Evolutionary conservation across 2,888 invertebrate genomes (phyloP).

Genomic region (Meliscaeva auricollis): DNA sequence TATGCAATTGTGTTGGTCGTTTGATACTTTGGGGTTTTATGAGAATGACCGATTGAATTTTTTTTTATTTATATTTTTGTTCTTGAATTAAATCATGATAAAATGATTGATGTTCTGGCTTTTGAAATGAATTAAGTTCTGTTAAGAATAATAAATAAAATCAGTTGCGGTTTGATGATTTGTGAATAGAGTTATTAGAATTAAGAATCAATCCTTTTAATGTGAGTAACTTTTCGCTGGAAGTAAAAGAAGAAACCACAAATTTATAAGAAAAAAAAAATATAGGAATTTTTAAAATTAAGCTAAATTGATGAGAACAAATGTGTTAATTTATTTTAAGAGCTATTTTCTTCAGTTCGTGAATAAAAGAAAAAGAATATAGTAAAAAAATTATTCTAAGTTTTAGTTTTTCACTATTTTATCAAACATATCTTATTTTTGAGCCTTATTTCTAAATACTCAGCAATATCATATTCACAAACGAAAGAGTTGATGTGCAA

Average conservation of each 20-base stretch:
- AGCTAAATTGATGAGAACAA: not conserved
- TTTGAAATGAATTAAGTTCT: not conserved
- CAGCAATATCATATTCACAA: not conserved
- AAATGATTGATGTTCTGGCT: slow-evolving; percentile 9
- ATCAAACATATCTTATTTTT: no score
- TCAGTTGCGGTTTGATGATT: slow-evolving; percentile 4
- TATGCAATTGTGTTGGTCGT: slow-evolving; percentile 16
- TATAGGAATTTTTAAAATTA: no score
- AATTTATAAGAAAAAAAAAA: not conserved
- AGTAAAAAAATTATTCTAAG: not conserved
- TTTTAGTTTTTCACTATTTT: no score
- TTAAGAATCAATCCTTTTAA: not conserved
- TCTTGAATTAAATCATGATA: slow-evolving; percentile 16
- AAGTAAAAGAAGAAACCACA: not conserved
- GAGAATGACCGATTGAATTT: slow-evolving; percentile 20
- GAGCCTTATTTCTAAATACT: no score
- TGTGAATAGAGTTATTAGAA: not conserved
- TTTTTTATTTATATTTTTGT: not conserved
- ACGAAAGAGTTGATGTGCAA: not conserved
- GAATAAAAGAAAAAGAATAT: no score
- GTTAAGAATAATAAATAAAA: slow-evolving; percentile 1
- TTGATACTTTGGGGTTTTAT: not conserved
- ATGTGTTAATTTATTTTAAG: no score
- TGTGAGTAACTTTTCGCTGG: not conserved
- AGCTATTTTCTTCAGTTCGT: no score